Conservation (phyloP, 2,888 invertebrate species). For the Limnephilus lunatus region DNA sequence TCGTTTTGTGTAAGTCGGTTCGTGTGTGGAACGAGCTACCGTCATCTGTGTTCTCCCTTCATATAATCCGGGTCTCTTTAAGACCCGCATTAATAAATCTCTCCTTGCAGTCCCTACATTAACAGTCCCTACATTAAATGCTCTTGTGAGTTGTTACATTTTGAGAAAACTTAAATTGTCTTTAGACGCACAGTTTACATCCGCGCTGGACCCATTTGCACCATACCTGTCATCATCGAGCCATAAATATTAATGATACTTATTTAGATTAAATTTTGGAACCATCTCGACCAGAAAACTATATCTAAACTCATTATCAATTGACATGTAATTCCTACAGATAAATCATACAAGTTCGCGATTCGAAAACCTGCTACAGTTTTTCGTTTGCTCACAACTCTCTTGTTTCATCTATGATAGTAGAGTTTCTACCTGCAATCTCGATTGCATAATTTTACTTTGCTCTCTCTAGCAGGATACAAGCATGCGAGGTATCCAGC, state of each 20-base stretch:
- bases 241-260: not conserved
- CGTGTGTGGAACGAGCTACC: no score
- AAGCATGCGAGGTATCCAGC: conserved; percentile 13
- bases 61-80: no score
- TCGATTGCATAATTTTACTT: conserved; percentile 55
- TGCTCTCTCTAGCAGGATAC: conserved; percentile 33
- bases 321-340: not conserved
- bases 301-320: not conserved
- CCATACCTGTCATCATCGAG: not conserved
- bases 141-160: no score
- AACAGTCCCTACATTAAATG: no score
- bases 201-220: not conserved
- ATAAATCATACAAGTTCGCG: not conserved
- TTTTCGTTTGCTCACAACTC: not conserved
- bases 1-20: no score
- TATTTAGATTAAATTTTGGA: not conserved
- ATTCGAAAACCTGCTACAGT: not conserved
- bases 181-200: no score
- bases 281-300: not conserved
- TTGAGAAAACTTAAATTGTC: no score
- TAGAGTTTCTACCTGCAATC: conserved; percentile 36
- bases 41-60: no score
- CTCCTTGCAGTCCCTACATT: no score
- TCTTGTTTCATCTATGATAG: conserved; percentile 43
- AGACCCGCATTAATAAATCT: no score